Conservation (phyloP, 1,140 invertebrate species). For the Tigriopus japonicus region DNA sequence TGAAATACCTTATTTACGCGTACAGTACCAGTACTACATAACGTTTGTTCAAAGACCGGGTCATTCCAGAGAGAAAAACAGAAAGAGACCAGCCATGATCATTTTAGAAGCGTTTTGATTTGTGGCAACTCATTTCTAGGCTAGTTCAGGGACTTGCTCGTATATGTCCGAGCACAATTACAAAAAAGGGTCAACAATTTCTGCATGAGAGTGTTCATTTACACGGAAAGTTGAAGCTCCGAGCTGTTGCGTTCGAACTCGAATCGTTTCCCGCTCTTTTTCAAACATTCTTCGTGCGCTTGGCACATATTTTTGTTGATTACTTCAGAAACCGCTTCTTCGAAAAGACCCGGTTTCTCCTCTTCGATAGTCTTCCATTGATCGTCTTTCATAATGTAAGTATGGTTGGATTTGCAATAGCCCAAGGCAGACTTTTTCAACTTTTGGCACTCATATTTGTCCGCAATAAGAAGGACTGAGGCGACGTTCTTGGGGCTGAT, state of each 20-base stretch:
- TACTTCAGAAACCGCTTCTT: conserved; percentile 5
- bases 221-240: neutral
- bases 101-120: too few relatives aligned
- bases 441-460: conserved; percentile 5
- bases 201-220: too few relatives aligned
- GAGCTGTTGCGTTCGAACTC: neutral
- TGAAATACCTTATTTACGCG: too few relatives aligned
- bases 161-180: too few relatives aligned
- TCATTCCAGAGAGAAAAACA: too few relatives aligned
- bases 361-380: conserved; percentile 12
- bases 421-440: conserved; percentile 11
- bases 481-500: conserved; percentile 10
- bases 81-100: too few relatives aligned
- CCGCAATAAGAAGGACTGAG: conserved; percentile 4
- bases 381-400: conserved; percentile 12
- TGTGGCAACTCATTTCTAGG: too few relatives aligned
- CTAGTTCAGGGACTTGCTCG: too few relatives aligned
- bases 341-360: conserved; percentile 10
- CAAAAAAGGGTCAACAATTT: too few relatives aligned
- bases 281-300: conserved; percentile 8
- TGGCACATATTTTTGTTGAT: neutral
- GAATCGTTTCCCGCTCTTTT: conserved; percentile 11
- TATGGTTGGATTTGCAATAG: conserved; percentile 5
- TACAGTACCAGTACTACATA: too few relatives aligned
- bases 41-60: too few relatives aligned